Evolutionary conservation across 2,888 invertebrate species (phyloP).

Genomic region (Tenthredo mesomela): DNA sequence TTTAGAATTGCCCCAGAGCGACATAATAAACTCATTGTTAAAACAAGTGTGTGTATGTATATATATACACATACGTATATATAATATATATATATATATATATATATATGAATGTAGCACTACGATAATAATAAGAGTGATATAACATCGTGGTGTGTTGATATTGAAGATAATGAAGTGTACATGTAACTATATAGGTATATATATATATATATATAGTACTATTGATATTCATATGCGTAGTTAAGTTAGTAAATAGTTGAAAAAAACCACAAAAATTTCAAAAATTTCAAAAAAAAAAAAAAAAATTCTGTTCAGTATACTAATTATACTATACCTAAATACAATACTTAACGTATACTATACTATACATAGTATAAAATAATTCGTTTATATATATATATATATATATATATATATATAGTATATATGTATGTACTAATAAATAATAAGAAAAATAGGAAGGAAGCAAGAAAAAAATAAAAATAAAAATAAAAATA

Average conservation of each 20-base stretch:
- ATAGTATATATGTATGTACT: too few species aligned
- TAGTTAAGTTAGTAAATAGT: neutral
- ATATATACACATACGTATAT: too few species aligned
- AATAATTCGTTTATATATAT: neutral
- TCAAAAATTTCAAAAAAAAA: too few species aligned
- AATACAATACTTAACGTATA: too few species aligned
- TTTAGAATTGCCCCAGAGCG: neutral
- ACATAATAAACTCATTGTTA: constrained; percentile 3
- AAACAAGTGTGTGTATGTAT: neutral
- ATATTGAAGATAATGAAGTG: constrained; percentile 27
- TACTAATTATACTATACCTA: too few species aligned
- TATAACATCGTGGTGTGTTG: neutral
- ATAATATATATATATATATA: neutral
- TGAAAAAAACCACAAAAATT: too few species aligned
- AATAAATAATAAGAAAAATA: too few species aligned
- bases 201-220: neutral
- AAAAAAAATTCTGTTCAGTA: neutral
- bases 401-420: too few species aligned
- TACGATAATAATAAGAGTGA: neutral
- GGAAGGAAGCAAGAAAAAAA: too few species aligned
- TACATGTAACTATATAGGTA: neutral
- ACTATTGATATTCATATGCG: neutral
- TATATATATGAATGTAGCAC: too few species aligned
- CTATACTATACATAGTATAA: too few species aligned
- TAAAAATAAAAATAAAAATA: too few species aligned